Base-by-base conservation (phyloP, 2,888 invertebrate species). In the Acleris sparsana region DNA sequence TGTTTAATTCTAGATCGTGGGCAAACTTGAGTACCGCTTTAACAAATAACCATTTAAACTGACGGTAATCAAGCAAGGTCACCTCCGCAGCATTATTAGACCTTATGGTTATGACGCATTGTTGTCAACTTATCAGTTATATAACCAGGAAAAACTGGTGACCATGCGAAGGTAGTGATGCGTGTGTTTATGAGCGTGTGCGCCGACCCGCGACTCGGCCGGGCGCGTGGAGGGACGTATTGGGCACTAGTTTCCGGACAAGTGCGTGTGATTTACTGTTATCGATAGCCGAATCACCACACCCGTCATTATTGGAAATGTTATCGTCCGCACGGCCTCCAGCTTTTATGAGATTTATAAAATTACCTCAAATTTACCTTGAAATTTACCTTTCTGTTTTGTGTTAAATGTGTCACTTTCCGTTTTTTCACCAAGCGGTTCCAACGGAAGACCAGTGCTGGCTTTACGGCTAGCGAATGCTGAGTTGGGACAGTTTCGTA, bases 171-270 rank as follows among this genome's bases (percentile, higher is more conserved):
- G 72, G 71, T 73, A 72, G 69, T 75, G 74, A 75, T 75, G 75
- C 73, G 74, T 75, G 74, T 63, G 73, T 75, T 73, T 75, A 77
- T 68, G 72, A 67, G 62, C 69, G 72, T 70, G 72, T 61, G 69
- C 70, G 65, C 44, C 71, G 78, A 72, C 69, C 73, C 73, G 68
- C 62, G 63, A 71, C 76, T 13, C 39, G 13, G 39, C 39, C 33
- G 43, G 63, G 20, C 18, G 43, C 39, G 43, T 22, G 44, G 58
- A 58, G 60, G 64, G 64, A 59, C 53, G 55, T 49, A 51, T 60
- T 60, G 49, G 43, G 22, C 29, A 49, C 49, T 51, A 51, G 44
- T 61, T 66, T 62, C 48, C 66, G 66, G 74, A 74, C 79, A 76
- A 76, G 76, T 76, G 76, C 68, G 53, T 66, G 64, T 68, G 67